Conservation (phyloP, 2,797 vertebrate genomes). For the Pipistrellus nathusii region DNA sequence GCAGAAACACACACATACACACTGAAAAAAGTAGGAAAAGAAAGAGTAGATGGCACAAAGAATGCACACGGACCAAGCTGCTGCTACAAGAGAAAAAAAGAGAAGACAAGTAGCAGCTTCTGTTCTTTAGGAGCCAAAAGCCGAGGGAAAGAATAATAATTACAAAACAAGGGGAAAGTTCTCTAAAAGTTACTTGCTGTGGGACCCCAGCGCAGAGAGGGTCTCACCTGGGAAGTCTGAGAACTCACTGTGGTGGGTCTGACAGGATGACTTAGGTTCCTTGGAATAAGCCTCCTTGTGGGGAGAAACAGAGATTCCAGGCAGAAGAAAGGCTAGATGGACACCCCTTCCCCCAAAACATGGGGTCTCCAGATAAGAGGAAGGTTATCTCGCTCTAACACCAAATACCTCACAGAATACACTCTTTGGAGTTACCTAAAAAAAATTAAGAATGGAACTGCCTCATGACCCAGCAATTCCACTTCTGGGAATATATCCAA, state of each 20-base stretch:
- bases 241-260: neutral
- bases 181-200: neutral
- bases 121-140: neutral
- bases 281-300: neutral
- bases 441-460: neutral
- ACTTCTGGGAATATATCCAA: neutral
- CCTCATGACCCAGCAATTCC: neutral
- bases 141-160: neutral
- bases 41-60: neutral
- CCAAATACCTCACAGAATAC: neutral
- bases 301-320: neutral
- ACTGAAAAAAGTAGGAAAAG: neutral
- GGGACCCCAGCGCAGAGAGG: neutral
- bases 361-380: neutral
- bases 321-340: neutral
- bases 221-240: neutral
- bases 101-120: neutral
- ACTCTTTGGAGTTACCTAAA: neutral
- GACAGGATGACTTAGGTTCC: neutral
- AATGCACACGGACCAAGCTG: neutral
- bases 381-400: neutral
- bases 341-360: neutral
- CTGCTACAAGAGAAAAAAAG: neutral
- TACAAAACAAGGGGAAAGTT: neutral
- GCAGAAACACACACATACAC: neutral